phyloP scores from a whole-genome alignment of 2,888 invertebrate genomes.

The Clostera curtula region DNA sequence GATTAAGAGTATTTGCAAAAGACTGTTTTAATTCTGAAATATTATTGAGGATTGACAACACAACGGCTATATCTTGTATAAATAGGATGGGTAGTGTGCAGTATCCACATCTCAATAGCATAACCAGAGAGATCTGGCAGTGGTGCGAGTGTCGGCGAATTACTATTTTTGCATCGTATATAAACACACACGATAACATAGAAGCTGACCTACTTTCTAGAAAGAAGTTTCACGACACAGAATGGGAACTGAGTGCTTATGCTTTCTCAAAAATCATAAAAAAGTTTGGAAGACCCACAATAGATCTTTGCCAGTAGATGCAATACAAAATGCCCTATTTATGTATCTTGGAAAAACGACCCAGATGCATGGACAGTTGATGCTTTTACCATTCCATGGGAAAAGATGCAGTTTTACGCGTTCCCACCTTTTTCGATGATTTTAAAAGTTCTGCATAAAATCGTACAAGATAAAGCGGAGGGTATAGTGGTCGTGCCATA shows the following conservation, averaged over 20 bases:
- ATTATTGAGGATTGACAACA: slow-evolving; percentile 3
- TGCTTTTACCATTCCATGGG: slow-evolving; percentile 12
- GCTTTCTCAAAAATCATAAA: not conserved
- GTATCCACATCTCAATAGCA: slow-evolving; percentile 1
- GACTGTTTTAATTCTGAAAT: not conserved
- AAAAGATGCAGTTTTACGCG: slow-evolving; percentile 10
- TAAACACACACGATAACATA: not conserved
- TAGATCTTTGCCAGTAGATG: slow-evolving; percentile 9
- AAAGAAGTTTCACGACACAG: slow-evolving; percentile 2
- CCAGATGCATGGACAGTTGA: slow-evolving; percentile 10
- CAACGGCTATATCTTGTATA: slow-evolving; percentile 3
- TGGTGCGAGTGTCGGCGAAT: slow-evolving; percentile 3
- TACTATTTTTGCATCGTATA: slow-evolving; percentile 2
- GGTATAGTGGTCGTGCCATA: slow-evolving; percentile 11
- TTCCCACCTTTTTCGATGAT: slow-evolving; percentile 15
- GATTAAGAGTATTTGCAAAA: slow-evolving; percentile 1
- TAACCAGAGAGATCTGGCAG: slow-evolving; percentile 2
- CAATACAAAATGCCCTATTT: slow-evolving; percentile 5
- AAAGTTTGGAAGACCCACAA: slow-evolving; percentile 4
- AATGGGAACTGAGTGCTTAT: slow-evolving; percentile 1
- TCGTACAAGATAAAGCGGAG: slow-evolving; percentile 5
- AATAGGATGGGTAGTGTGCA: slow-evolving; percentile 4
- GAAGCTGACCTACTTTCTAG: slow-evolving; percentile 3
- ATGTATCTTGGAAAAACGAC: slow-evolving; percentile 8
- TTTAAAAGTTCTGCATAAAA: slow-evolving; percentile 10